These are phyloP conservation scores for Microtus richardsoni DNA, from an alignment of 2,113 vertebrate species.

Conservation along the genomic window DNA sequence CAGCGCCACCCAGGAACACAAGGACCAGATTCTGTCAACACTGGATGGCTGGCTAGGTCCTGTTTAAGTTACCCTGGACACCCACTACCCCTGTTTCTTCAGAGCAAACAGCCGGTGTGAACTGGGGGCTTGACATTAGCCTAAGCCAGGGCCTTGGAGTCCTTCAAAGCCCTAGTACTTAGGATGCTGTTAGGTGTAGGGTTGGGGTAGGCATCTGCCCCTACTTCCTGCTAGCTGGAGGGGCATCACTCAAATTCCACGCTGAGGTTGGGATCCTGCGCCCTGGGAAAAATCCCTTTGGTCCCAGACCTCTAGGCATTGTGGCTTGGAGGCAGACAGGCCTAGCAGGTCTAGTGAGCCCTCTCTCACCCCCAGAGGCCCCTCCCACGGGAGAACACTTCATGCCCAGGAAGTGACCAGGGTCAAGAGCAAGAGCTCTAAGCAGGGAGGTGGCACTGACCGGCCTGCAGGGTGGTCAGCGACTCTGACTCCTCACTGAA, in stretches of 20 bases:
- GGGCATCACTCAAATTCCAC: background rate
- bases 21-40: background rate
- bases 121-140: background rate
- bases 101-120: background rate
- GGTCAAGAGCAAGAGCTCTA: background rate
- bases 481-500: constrained; percentile 97
- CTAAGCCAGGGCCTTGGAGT: background rate
- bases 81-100: background rate
- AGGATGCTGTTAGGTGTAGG: background rate
- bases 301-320: background rate
- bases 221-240: too few relatives aligned
- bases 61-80: background rate
- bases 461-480: constrained; percentile 96
- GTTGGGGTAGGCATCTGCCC: accelerated
- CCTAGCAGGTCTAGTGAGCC: background rate
- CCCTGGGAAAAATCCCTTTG: background rate
- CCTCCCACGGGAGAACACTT: background rate
- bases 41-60: background rate
- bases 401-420: background rate
- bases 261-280: background rate
- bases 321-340: background rate
- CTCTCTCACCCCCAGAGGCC: background rate
- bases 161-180: background rate
- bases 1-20: background rate
- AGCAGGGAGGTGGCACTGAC: constrained; percentile 83